A percentile compares a stretch with the other conserved stretches of the same genome.
phyloP scores from a whole-genome alignment of 2,113 vertebrate species.

The Chloroceryle aenea region DNA sequence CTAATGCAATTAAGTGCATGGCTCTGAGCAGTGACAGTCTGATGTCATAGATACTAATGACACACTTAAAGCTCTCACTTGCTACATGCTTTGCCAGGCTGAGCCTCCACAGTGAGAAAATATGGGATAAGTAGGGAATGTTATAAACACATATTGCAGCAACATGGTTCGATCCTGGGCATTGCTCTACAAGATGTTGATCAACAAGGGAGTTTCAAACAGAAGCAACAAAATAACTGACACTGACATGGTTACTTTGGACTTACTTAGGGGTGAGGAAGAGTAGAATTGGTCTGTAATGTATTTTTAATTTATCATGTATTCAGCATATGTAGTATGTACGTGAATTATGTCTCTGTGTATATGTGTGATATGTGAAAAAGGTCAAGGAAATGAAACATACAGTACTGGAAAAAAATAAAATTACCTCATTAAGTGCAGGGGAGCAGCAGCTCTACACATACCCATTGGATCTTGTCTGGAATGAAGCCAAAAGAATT shows the following conservation, averaged over 20 bases:
- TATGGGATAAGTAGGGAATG: conserved; percentile 13
- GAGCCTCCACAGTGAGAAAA: background rate
- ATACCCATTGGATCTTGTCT: conserved; percentile 9
- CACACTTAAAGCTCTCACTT: background rate
- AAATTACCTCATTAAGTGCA: conserved; percentile 2
- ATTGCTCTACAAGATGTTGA: background rate
- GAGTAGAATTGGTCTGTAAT: background rate
- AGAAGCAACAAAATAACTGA: background rate
- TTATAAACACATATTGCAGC: conserved; percentile 13
- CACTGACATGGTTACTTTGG: background rate
- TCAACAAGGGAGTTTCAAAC: background rate
- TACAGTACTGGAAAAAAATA: background rate
- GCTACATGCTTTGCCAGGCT: background rate
- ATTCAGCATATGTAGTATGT: background rate
- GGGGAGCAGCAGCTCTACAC: background rate
- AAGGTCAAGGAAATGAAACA: conserved; percentile 21
- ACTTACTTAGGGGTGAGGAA: background rate
- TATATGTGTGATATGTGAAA: background rate
- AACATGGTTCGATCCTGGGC: background rate
- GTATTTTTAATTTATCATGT: background rate
- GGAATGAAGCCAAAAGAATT: background rate
- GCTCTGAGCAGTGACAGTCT: background rate
- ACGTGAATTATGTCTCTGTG: background rate
- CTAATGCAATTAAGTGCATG: background rate
- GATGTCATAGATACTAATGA: conserved; percentile 29